Base-by-base conservation (phyloP, 2,113 vertebrate species). In the Oryzias javanicus region DNA sequence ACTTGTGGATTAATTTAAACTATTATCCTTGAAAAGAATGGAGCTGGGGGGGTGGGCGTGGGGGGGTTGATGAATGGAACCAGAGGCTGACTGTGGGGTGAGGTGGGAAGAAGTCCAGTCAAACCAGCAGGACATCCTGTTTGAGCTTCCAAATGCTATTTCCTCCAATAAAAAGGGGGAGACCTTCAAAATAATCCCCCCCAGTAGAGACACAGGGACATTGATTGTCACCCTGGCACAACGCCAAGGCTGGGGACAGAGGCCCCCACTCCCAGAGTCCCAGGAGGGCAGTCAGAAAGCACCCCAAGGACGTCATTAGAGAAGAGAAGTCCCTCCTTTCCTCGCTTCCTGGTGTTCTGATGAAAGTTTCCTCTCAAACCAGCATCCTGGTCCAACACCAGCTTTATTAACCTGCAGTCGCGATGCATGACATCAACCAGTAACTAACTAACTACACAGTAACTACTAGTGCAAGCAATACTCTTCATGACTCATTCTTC, bases 141-240 rank as follows among this genome's bases (percentile, higher is more conserved):
- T 92, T 91, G 89, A 90, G 90, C 90, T 90, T 89, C 91, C 88
- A 94, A 93, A 90, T 80, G 78, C n/a, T 55, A 86, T 82, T 75
- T 81, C 81, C 86, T 86, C 72, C 78, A 89, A 87, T 89, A 89
- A 93, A 93, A 92, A 92, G 64, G 76, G 74, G 67, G 76, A 74
- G 73, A 69, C 71, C 73, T 70, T 79, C 47, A 44, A 82, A 82
- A 86, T 90, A 92, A 93, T 91, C 86, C 92, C 87, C 70, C 77
- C 81, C 88, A 35, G 83, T 92, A 90, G 91, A 92, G 89, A 86
- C 88, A 84, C 86, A 82, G 74, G 87, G 86, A 87, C 83, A 68
- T 89, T 92, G 93, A 94, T 90, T 93, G 93, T 94, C 91, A 91
- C 76, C 48, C 86, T 95, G 95, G 93, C 92, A 78, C 75, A 4